Evolutionary conservation across 2,113 vertebrate species (phyloP).

Genomic region (Cairina moschata): DNA sequence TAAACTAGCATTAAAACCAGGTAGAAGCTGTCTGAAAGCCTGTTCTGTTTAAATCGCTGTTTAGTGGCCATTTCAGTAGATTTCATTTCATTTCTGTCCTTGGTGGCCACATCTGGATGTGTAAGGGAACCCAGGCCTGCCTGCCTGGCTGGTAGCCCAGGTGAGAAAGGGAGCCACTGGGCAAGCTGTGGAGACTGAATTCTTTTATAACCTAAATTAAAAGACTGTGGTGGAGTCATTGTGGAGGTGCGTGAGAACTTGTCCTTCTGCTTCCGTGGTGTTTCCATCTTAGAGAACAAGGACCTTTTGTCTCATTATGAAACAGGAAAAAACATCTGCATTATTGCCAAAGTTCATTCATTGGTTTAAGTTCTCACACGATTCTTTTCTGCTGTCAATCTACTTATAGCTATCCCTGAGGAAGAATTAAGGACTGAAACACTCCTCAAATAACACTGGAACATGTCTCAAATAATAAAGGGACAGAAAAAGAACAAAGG

Average conservation of each 20-base stretch:
- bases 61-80: background rate
- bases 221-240: rapidly evolving
- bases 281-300: background rate
- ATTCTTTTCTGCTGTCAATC: background rate
- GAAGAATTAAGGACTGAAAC: background rate
- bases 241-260: background rate
- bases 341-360: background rate
- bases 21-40: background rate
- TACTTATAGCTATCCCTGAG: background rate
- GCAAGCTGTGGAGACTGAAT: background rate
- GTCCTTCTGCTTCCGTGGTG: background rate
- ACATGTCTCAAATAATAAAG: background rate
- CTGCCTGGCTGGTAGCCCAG: background rate
- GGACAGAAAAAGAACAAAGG: background rate
- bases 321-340: background rate
- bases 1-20: background rate
- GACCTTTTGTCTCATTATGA: background rate
- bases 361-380: background rate
- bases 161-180: background rate
- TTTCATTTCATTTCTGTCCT: background rate
- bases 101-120: background rate
- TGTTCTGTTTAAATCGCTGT: background rate
- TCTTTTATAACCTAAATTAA: background rate
- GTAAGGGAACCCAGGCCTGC: background rate
- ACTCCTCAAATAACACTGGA: background rate